Evolutionary conservation across 2,113 vertebrate genomes (phyloP).

Genomic region (Danionella cerebrum): DNA sequence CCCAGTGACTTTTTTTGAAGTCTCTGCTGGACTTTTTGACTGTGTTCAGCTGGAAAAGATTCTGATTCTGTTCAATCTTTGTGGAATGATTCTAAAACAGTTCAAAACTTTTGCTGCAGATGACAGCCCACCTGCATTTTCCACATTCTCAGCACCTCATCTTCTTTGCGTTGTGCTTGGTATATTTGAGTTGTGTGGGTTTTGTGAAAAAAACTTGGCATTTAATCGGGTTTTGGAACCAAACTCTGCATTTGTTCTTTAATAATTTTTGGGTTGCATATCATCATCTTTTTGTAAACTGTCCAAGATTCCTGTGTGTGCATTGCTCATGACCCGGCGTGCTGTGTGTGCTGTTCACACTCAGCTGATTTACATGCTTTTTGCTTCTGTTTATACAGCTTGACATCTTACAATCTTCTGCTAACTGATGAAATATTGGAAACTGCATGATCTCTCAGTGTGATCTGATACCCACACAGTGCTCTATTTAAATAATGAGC

Average conservation of each 20-base stretch:
- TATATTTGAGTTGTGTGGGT: no score
- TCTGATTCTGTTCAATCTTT: no score
- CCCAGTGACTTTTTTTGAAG: no score
- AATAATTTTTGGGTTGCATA: neutral
- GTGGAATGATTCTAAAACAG: no score
- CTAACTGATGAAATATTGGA: slow-evolving; percentile 8
- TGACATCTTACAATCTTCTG: slow-evolving; percentile 13
- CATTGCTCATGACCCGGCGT: neutral
- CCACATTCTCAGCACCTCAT: no score
- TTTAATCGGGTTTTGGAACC: no score
- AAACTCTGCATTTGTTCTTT: neutral
- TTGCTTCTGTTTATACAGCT: slow-evolving; percentile 45
- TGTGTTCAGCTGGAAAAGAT: no score
- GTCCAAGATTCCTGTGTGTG: neutral
- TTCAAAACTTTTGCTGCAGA: no score
- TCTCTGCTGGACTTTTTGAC: no score
- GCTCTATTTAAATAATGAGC: neutral
- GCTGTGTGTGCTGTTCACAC: slow-evolving; percentile 28
- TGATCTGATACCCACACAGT: slow-evolving; percentile 1
- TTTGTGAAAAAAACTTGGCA: no score
- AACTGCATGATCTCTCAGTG: neutral
- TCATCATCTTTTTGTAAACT: neutral
- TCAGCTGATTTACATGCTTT: slow-evolving; percentile 36
- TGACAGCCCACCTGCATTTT: no score
- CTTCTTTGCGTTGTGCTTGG: no score